These are phyloP conservation scores for Zoroaster sp. DNA, from an alignment of 53 echinoderm and acorn worm species.

Conservation along the genomic window DNA sequence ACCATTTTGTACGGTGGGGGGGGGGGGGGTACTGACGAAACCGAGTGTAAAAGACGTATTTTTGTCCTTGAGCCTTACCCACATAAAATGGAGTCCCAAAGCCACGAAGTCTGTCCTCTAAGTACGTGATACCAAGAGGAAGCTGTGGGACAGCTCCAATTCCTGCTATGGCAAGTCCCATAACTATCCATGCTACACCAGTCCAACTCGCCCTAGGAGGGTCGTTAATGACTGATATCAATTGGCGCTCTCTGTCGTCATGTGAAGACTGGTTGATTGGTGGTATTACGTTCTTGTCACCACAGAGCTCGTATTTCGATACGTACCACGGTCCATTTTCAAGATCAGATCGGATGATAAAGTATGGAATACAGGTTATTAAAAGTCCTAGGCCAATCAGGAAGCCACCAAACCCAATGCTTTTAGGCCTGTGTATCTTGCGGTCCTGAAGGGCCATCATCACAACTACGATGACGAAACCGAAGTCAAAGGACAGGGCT, in stretches of 20 bases:
- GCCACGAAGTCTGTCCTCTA: slow-evolving; percentile 56
- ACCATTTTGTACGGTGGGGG: too few species aligned
- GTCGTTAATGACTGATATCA: not conserved
- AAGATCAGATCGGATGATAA: slow-evolving; percentile 42
- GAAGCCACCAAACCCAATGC: slow-evolving; percentile 68
- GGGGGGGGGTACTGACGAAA: too few species aligned
- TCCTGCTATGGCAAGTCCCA: slow-evolving; percentile 63
- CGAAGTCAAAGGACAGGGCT: slow-evolving; percentile 79
- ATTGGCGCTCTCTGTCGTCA: not conserved
- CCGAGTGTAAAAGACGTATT: too few species aligned
- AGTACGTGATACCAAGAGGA: slow-evolving; percentile 73
- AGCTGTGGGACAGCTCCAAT: slow-evolving; percentile 83
- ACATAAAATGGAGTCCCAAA: slow-evolving; percentile 50
- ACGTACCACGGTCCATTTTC: not conserved
- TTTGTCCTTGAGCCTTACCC: slow-evolving; percentile 48
- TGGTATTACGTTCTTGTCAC: not conserved
- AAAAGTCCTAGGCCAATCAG: slow-evolving; percentile 73
- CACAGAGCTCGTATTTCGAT: slow-evolving; percentile 22
- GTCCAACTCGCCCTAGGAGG: slow-evolving; percentile 13
- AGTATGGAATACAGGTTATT: slow-evolving; percentile 78
- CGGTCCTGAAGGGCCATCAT: slow-evolving; percentile 32
- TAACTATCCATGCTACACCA: slow-evolving; percentile 54
- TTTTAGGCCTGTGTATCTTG: slow-evolving; percentile 73
- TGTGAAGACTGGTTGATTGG: not conserved
- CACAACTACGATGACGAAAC: slow-evolving; percentile 58